phyloP scores from a whole-genome alignment of 2,113 vertebrate genomes.

The Lagopus leucura region DNA sequence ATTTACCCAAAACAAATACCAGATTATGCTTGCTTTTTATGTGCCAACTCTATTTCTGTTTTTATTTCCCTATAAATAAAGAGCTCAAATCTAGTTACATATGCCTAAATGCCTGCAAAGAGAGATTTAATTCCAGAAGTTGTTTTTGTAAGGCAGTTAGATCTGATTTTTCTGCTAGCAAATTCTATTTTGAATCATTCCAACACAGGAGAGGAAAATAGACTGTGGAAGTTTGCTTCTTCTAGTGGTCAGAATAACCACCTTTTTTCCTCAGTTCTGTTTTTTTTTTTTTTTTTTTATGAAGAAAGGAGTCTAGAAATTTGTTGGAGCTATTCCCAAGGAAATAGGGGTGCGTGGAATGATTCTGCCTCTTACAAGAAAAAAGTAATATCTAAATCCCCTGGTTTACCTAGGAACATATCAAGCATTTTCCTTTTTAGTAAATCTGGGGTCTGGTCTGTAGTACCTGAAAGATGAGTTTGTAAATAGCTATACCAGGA shows the following conservation, averaged over 20 bases:
- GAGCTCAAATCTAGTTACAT: conserved; percentile 35
- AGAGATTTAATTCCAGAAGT: conserved; percentile 41
- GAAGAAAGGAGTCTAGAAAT: neutral
- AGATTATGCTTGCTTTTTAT: conserved; percentile 31
- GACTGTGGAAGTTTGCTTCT: conserved; percentile 30
- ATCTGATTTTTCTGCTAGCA: conserved; percentile 42
- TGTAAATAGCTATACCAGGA: neutral
- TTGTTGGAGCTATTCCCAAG: neutral
- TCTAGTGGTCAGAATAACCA: conserved; percentile 1
- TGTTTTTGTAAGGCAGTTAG: conserved; percentile 45
- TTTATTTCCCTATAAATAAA: conserved; percentile 66
- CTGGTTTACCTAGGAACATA: neutral
- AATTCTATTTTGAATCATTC: conserved; percentile 41
- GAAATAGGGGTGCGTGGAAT: neutral
- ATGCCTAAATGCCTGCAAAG: conserved; percentile 48
- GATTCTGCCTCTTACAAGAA: neutral
- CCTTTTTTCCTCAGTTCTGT: neutral
- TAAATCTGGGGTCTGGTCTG: neutral
- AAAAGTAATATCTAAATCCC: neutral
- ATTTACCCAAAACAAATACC: conserved; percentile 47
- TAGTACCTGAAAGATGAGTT: neutral
- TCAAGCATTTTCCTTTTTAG: neutral
- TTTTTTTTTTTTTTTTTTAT: conserved; percentile 30
- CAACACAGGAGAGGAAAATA: conserved; percentile 32
- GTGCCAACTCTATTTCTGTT: neutral